Evolutionary conservation across 2,113 vertebrate genomes (phyloP).

Genomic region (Leuciscus idus): DNA sequence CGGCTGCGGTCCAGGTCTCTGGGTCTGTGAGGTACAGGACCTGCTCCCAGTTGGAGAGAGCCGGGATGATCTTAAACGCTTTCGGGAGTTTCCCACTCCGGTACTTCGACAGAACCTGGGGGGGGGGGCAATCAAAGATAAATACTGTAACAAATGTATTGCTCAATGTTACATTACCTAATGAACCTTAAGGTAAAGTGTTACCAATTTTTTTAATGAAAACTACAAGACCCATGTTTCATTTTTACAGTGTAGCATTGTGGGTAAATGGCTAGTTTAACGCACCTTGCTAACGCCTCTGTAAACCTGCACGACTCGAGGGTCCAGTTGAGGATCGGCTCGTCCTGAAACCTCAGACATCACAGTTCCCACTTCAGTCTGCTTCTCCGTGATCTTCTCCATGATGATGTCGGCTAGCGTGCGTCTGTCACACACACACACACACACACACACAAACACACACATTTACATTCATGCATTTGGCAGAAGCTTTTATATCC

Average conservation of each 20-base stretch:
- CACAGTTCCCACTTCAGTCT: slow-evolving; percentile 90
- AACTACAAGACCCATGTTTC: too few species aligned
- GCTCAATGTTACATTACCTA: too few species aligned
- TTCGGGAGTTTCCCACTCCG: slow-evolving; percentile 96
- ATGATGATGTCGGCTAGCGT: slow-evolving; percentile 95
- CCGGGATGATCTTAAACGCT: slow-evolving; percentile 96
- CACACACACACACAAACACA: slow-evolving; percentile 3
- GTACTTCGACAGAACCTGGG: slow-evolving; percentile 90
- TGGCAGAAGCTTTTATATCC: too few species aligned
- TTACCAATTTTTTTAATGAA: too few species aligned
- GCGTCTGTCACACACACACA: slow-evolving; percentile 71
- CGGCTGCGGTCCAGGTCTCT: slow-evolving; percentile 91
- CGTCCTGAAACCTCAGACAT: slow-evolving; percentile 88
- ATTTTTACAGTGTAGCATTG: too few species aligned
- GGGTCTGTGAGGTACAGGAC: slow-evolving; percentile 95
- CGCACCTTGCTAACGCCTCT: slow-evolving; percentile 85
- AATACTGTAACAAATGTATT: too few species aligned
- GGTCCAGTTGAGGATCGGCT: slow-evolving; percentile 88
- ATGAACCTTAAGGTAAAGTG: too few species aligned
- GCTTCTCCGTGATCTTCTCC: slow-evolving; percentile 98
- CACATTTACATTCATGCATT: too few species aligned
- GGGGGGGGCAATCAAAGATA: too few species aligned
- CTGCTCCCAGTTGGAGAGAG: slow-evolving; percentile 97
- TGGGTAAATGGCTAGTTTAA: too few species aligned
- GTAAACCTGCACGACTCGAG: slow-evolving; percentile 90